phyloP scores from a whole-genome alignment of 2,888 invertebrate species.

The Drosophila quasianomalipes region DNA sequence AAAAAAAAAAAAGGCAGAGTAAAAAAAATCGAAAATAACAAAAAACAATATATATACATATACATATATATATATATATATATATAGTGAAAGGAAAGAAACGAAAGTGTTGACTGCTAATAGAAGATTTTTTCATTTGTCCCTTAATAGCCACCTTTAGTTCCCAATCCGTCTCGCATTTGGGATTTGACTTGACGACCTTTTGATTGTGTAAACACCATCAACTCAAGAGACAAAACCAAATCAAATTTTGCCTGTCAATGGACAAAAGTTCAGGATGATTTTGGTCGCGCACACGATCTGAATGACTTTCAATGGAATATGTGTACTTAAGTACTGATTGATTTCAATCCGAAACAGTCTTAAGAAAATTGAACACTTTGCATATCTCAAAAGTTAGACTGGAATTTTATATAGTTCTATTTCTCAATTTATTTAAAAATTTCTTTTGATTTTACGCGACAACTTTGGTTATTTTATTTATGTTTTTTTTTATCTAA shows the following conservation, averaged over 20 bases:
- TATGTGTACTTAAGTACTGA: background rate
- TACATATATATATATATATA: background rate
- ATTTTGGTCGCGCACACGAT: constrained; percentile 3
- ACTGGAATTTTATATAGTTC: background rate
- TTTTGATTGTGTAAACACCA: constrained; percentile 50
- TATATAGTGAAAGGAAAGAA: constrained; percentile 63
- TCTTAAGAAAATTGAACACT: background rate
- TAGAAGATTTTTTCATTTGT: constrained; percentile 68
- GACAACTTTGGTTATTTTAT: background rate
- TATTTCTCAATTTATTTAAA: no score
- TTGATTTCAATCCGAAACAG: background rate
- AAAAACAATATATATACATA: background rate
- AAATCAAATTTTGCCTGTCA: constrained; percentile 28
- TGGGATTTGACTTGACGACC: constrained; percentile 37
- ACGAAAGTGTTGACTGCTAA: constrained; percentile 74
- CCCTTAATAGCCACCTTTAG: constrained; percentile 44
- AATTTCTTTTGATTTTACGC: background rate
- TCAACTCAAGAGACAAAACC: constrained; percentile 24
- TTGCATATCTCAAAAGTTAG: background rate
- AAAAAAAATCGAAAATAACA: background rate
- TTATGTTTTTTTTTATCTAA: background rate
- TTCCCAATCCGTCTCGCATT: constrained; percentile 33
- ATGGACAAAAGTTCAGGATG: constrained; percentile 4
- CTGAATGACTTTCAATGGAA: background rate
- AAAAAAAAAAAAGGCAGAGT: constrained; percentile 10